Conservation (phyloP, 2,888 invertebrate species). For the Eilema griseolum region DNA sequence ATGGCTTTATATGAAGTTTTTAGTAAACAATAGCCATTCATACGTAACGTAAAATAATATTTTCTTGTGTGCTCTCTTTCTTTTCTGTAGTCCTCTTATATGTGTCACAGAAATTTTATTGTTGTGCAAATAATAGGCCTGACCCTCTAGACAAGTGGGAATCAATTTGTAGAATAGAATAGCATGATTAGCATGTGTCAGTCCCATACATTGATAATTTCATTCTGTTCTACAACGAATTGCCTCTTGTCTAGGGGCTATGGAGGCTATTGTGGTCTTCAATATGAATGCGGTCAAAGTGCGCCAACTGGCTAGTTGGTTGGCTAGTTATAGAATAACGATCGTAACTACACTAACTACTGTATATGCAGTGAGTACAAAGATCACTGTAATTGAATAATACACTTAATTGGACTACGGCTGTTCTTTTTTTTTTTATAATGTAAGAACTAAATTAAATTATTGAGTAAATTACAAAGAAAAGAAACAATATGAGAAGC, state of each 20-base stretch:
- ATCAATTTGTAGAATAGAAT: no score
- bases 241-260: no score
- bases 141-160: no score
- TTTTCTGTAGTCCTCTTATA: background rate
- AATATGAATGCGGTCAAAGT: background rate
- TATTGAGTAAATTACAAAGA: background rate
- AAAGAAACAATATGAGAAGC: background rate
- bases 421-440: no score
- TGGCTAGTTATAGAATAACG: background rate
- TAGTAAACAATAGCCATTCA: conserved; percentile 11
- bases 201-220: no score
- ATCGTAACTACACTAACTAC: background rate
- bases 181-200: no score
- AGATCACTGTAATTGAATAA: conserved; percentile 1
- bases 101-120: background rate
- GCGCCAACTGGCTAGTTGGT: background rate
- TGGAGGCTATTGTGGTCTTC: no score
- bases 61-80: background rate
- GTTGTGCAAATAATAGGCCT: background rate
- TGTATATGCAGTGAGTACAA: background rate
- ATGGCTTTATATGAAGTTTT: background rate
- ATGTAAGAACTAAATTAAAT: background rate
- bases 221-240: no score
- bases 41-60: background rate
- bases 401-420: background rate